Conservation (phyloP, 2,113 vertebrate genomes). For the Crotalus horridus region DNA sequence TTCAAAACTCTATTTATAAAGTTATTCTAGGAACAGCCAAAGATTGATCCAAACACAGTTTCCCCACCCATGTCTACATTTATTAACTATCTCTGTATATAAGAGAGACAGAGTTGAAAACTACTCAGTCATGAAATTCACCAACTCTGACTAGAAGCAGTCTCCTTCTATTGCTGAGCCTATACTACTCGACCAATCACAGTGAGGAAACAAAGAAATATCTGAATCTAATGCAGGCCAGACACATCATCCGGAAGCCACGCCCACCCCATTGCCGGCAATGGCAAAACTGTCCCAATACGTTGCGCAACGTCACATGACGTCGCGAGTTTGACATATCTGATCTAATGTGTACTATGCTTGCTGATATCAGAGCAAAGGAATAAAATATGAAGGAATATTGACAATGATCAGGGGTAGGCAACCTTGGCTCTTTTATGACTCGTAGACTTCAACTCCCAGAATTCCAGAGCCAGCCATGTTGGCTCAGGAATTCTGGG, state of each 20-base stretch:
- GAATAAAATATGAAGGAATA: not conserved
- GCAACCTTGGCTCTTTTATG: no score
- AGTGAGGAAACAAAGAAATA: not conserved
- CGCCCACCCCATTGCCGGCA: no score
- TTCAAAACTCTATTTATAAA: not conserved
- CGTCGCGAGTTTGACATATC: no score
- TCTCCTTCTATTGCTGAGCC: not conserved
- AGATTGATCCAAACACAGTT: not conserved
- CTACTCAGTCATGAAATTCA: not conserved
- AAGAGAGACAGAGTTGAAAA: not conserved
- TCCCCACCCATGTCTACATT: not conserved
- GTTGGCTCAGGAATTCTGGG: no score
- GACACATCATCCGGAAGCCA: no score
- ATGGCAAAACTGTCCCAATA: no score
- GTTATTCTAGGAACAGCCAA: not conserved
- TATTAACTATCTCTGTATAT: not conserved
- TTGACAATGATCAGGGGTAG: not conserved
- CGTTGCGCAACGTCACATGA: no score
- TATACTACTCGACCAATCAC: not conserved
- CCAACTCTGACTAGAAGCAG: not conserved
- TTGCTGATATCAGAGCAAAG: not conserved
- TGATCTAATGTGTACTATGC: not conserved
- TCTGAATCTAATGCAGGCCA: not conserved
- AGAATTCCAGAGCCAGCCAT: no score
- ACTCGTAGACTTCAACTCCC: no score